Conservation (phyloP, 2,797 vertebrate genomes). For the Argyrosomus regius region DNA sequence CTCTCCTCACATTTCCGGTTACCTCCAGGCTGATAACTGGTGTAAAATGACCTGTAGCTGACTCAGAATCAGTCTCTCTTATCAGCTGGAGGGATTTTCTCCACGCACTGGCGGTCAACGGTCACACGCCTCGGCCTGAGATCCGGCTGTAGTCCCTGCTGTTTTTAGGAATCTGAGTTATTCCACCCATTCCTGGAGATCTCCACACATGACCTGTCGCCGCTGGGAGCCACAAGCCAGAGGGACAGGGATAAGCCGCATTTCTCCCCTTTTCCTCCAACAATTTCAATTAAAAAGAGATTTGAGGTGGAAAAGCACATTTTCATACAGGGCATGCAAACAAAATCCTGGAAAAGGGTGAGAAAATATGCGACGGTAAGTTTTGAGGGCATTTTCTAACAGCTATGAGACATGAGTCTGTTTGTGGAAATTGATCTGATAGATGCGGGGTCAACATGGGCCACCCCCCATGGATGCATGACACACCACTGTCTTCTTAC, state of each 20-base stretch:
- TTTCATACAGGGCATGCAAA: constrained; percentile 66
- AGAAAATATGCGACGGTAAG: constrained; percentile 32
- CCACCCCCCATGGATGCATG: background rate
- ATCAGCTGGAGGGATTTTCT: constrained; percentile 41
- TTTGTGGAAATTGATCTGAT: background rate
- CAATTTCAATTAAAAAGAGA: constrained; percentile 90
- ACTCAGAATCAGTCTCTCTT: constrained; percentile 10
- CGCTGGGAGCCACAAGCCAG: constrained; percentile 71
- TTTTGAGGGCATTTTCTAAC: constrained; percentile 26
- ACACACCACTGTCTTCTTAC: background rate
- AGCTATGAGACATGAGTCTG: background rate
- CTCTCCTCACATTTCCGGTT: background rate
- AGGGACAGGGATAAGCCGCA: constrained; percentile 83
- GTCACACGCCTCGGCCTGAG: constrained; percentile 39
- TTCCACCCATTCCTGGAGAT: constrained; percentile 81
- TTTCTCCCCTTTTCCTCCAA: constrained; percentile 69
- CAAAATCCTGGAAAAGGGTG: constrained; percentile 45
- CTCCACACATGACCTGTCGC: constrained; percentile 80
- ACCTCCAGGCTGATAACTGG: background rate
- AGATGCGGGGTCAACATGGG: background rate
- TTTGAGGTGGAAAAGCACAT: constrained; percentile 86
- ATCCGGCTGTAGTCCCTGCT: constrained; percentile 65
- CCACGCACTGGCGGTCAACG: constrained; percentile 19
- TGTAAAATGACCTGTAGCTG: constrained; percentile 13
- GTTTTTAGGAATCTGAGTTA: constrained; percentile 85